Evolutionary conservation across 2,797 vertebrate species (phyloP).

Genomic region (Microctenopoma stevenorrisi): DNA sequence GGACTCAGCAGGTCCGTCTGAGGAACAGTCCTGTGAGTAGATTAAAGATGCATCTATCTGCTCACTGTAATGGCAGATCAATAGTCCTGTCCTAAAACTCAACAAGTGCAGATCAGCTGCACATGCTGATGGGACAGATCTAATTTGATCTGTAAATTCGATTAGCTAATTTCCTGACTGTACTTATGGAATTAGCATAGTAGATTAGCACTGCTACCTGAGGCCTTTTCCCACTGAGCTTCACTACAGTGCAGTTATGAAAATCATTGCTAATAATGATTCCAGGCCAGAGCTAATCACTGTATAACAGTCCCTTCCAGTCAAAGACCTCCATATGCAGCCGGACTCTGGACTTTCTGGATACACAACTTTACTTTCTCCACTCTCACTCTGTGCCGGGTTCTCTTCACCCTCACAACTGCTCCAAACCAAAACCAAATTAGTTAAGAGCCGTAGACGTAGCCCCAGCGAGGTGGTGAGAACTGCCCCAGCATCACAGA

Average conservation of each 20-base stretch:
- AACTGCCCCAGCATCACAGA: neutral
- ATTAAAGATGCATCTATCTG: slow-evolving; percentile 4
- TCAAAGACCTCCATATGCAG: neutral
- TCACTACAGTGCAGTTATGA: neutral
- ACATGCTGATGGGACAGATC: neutral
- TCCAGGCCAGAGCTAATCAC: no score
- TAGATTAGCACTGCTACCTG: slow-evolving; percentile 20
- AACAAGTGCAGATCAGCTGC: neutral
- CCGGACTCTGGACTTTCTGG: neutral
- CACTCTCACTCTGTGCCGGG: no score
- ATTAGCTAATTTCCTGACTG: slow-evolving; percentile 26
- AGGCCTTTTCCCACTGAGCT: slow-evolving; percentile 2
- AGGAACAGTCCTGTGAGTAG: neutral
- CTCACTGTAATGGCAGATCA: neutral
- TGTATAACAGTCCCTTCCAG: no score
- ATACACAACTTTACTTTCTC: no score
- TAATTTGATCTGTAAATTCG: slow-evolving; percentile 33
- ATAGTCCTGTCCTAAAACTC: slow-evolving; percentile 2
- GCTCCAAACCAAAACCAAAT: no score
- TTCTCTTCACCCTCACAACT: no score
- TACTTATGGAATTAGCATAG: slow-evolving; percentile 18
- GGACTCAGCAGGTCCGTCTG: no score
- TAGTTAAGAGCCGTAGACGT: no score
- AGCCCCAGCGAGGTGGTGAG: neutral
- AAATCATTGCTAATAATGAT: no score